Percentiles rank a stretch among this genome's conserved stretches.
Evolutionary conservation across 1,140 invertebrate species (phyloP).

Genomic region (Apis dorsata): DNA sequence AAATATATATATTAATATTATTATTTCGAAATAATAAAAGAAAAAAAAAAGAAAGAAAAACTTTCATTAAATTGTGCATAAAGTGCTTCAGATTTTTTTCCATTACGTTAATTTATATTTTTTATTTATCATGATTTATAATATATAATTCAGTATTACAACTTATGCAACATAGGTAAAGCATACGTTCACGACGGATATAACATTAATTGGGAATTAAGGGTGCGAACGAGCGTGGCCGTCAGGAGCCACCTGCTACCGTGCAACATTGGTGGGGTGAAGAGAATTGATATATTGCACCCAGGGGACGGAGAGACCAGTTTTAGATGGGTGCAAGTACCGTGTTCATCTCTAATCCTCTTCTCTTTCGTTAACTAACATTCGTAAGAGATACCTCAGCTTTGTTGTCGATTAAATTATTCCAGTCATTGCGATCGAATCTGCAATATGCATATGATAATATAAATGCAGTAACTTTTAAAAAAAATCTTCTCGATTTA

Average conservation of each 20-base stretch:
- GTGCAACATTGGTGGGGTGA: constrained; percentile 55
- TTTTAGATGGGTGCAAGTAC: constrained; percentile 42
- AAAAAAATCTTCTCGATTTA: too few species aligned
- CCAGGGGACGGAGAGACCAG: constrained; percentile 66
- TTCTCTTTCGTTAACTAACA: constrained; percentile 58
- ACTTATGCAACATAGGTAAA: background rate
- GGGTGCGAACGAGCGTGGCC: constrained; percentile 73
- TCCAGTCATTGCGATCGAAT: constrained; percentile 24
- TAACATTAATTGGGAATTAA: constrained; percentile 79
- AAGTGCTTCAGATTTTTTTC: background rate
- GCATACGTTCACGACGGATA: constrained; percentile 63
- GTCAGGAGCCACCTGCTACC: constrained; percentile 78
- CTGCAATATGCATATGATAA: too few species aligned
- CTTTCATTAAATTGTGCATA: background rate
- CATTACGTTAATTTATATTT: background rate
- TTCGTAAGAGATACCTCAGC: constrained; percentile 49
- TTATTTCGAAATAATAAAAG: background rate
- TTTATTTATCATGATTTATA: too few species aligned
- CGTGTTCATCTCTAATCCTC: constrained; percentile 43
- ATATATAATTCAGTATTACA: background rate
- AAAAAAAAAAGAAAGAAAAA: background rate
- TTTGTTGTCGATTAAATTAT: constrained; percentile 56
- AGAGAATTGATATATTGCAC: constrained; percentile 78
- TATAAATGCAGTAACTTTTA: too few species aligned
- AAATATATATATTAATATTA: too few species aligned